phyloP scores from a whole-genome alignment of 2,797 vertebrate genomes.

The Channa striata region DNA sequence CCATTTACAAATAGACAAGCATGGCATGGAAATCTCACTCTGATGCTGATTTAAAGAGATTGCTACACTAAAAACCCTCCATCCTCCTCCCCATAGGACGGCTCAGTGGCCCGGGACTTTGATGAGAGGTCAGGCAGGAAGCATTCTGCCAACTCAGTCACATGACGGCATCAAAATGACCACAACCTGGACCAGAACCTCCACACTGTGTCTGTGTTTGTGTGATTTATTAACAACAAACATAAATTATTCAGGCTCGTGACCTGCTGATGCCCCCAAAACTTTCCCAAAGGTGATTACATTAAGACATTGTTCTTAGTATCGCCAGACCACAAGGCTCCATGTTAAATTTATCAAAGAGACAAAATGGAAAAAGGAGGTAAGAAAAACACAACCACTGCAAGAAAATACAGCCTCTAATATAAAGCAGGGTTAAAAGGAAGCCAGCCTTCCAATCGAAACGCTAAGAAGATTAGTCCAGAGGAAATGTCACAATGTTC shows the following conservation, averaged over 20 bases:
- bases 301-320: conserved; percentile 25
- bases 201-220: conserved; percentile 32
- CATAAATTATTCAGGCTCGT: conserved; percentile 70
- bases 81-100: conserved; percentile 47
- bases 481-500: conserved; percentile 64
- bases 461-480: conserved; percentile 71
- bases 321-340: conserved; percentile 1
- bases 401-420: conserved; percentile 20
- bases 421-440: conserved; percentile 47
- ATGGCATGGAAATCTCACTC: conserved; percentile 54
- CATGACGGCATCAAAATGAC: conserved; percentile 64
- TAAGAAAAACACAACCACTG: conserved; percentile 3
- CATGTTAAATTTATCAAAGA: conserved; percentile 24
- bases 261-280: conserved; percentile 48
- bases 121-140: conserved; percentile 35
- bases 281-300: conserved; percentile 40
- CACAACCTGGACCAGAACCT: conserved; percentile 36
- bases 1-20: conserved; percentile 48
- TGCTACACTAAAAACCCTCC: conserved; percentile 69
- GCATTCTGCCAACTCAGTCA: conserved; percentile 50
- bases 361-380: conserved; percentile 13
- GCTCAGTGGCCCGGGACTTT: conserved; percentile 38
- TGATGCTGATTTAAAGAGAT: conserved; percentile 77
- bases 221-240: conserved; percentile 76
- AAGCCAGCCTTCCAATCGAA: conserved; percentile 46